These are phyloP conservation scores for Scartelaos histophorus DNA, from an alignment of 2,113 vertebrate species.

Conservation along the genomic window DNA sequence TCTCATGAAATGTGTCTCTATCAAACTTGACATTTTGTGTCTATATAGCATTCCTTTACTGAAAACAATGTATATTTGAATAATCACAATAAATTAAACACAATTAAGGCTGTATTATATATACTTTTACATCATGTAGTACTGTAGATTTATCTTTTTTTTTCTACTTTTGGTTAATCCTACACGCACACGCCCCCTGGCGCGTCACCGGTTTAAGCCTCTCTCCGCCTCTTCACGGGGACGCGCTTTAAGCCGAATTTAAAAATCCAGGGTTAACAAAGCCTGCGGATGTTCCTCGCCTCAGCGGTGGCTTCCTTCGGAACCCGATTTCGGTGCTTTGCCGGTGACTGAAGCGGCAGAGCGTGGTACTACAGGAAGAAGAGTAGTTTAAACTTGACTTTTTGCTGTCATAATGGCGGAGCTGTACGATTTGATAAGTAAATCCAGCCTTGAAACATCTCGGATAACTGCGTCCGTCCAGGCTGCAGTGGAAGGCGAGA, in stretches of 20 bases:
- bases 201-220: constrained; percentile 32
- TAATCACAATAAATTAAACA: not conserved
- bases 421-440: constrained; percentile 55
- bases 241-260: constrained; percentile 70
- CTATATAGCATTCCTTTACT: not conserved
- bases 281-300: constrained; percentile 21
- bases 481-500: constrained; percentile 34
- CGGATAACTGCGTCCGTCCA: constrained; percentile 67
- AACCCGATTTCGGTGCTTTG: not conserved
- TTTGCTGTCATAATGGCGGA: not conserved
- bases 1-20: too few species aligned
- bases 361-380: not conserved
- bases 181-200: not conserved
- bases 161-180: not conserved
- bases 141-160: not conserved
- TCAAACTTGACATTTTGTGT: not conserved
- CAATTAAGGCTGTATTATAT: not conserved
- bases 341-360: not conserved
- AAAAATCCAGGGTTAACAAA: constrained; percentile 73
- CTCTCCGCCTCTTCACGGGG: constrained; percentile 54
- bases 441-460: constrained; percentile 70
- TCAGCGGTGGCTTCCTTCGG: not conserved
- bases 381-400: not conserved
- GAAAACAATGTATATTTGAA: not conserved
- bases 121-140: not conserved